Percentiles rank a stretch among this genome's conserved stretches.
phyloP scores from a whole-genome alignment of 2,113 vertebrate species.

The Motacilla alba region DNA sequence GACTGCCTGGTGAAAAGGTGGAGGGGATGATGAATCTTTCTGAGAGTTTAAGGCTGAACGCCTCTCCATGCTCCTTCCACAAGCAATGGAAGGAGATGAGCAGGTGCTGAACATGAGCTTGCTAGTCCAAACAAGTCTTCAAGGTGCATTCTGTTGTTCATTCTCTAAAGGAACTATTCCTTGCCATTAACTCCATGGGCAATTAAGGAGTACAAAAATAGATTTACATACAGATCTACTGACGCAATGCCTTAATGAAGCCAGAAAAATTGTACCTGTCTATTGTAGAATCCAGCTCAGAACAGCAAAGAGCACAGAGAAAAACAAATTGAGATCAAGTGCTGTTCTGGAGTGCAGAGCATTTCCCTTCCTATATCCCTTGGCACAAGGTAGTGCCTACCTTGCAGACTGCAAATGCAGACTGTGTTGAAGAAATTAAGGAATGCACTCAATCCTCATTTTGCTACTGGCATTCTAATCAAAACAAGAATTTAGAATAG shows the following conservation, averaged over 20 bases:
- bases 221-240: not conserved
- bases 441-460: not conserved
- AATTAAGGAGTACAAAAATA: not conserved
- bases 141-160: not conserved
- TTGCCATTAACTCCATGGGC: not conserved
- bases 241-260: not conserved
- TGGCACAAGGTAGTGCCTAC: not conserved
- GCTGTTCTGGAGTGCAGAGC: not conserved
- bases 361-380: not conserved
- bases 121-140: not conserved
- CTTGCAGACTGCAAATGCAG: not conserved
- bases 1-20: not conserved
- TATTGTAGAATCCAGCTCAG: not conserved
- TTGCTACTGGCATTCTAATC: not conserved
- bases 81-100: not conserved
- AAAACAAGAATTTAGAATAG: not conserved
- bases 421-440: not conserved
- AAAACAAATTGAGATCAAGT: not conserved
- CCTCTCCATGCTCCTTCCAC: not conserved
- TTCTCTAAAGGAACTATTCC: not conserved
- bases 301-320: not conserved
- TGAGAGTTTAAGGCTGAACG: not conserved
- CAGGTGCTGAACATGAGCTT: not conserved
- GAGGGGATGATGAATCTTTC: not conserved
- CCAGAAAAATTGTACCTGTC: not conserved